A percentile compares a stretch with the other conserved stretches of the same genome.
phyloP scores from a whole-genome alignment of 2,888 invertebrate species.

The Lycocerus yunnanus region DNA sequence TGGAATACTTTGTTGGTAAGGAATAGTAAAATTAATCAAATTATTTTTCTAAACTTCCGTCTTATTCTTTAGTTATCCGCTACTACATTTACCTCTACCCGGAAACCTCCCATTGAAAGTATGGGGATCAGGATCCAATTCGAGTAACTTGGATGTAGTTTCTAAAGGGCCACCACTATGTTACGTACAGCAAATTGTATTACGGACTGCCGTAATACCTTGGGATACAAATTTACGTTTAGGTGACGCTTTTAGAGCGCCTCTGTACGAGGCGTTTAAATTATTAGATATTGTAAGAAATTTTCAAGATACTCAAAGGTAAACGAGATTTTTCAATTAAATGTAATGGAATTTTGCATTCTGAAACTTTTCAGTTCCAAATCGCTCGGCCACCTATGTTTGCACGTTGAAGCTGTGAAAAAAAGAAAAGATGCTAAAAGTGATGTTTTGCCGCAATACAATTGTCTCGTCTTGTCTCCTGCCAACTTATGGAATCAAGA shows the following conservation, averaged over 20 bases:
- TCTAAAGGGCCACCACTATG: constrained; percentile 61
- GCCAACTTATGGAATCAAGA: constrained; percentile 93
- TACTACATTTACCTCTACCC: constrained; percentile 85
- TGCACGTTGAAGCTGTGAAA: constrained; percentile 83
- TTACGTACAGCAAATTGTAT: constrained; percentile 77
- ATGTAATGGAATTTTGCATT: not conserved
- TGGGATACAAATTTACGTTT: constrained; percentile 82
- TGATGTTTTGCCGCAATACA: constrained; percentile 83
- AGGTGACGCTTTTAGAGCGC: constrained; percentile 90
- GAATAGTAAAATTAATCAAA: not conserved
- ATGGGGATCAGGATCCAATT: constrained; percentile 60
- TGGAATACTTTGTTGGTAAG: constrained; percentile 82
- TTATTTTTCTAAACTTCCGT: not conserved
- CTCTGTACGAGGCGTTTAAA: constrained; percentile 87
- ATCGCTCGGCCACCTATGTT: constrained; percentile 79
- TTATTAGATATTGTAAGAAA: constrained; percentile 84
- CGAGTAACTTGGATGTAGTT: constrained; percentile 45
- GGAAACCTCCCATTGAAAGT: constrained; percentile 84
- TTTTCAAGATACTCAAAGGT: constrained; percentile 71
- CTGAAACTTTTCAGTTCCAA: constrained; percentile 61
- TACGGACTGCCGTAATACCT: constrained; percentile 77
- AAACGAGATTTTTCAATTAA: not conserved
- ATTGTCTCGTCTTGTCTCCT: constrained; percentile 89
- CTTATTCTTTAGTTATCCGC: constrained; percentile 70
- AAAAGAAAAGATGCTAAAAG: constrained; percentile 60